phyloP scores from a whole-genome alignment of 2,113 vertebrate genomes.

The Periophthalmus modestus region DNA sequence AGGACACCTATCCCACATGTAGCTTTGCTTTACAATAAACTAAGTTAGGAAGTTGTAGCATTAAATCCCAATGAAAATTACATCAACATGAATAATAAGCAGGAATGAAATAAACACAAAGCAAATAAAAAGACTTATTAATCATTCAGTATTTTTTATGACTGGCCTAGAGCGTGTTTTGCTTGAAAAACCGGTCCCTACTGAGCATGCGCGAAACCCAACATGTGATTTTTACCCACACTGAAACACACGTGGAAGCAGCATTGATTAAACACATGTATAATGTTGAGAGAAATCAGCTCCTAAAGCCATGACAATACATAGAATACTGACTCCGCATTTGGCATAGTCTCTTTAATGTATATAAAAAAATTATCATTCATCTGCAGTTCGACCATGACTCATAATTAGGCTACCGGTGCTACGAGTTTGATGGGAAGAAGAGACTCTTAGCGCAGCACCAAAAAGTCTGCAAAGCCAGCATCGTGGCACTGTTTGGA shows the following conservation, averaged over 20 bases:
- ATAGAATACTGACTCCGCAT: background rate
- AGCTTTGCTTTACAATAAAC: constrained; percentile 57
- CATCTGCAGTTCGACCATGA: background rate
- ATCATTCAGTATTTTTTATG: background rate
- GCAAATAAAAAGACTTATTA: background rate
- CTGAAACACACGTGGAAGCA: constrained; percentile 45
- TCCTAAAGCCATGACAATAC: background rate
- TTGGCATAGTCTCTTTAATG: background rate
- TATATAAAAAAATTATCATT: background rate
- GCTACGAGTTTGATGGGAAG: background rate
- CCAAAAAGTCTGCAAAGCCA: background rate
- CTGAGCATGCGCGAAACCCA: constrained; percentile 50
- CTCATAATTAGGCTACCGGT: background rate
- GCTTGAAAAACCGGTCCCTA: rapidly evolving
- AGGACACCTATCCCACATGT: constrained; percentile 52
- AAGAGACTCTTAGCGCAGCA: background rate
- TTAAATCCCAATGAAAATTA: no score
- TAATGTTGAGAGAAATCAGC: constrained; percentile 1
- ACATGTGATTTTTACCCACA: constrained; percentile 41
- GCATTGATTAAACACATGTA: constrained; percentile 2
- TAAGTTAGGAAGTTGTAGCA: background rate
- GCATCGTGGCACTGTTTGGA: background rate
- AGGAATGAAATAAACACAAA: background rate
- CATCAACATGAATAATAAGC: background rate
- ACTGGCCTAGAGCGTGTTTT: background rate